These are phyloP conservation scores for Microcebus ravelobensis DNA, from an alignment of 2,113 vertebrate species.

Conservation along the genomic window DNA sequence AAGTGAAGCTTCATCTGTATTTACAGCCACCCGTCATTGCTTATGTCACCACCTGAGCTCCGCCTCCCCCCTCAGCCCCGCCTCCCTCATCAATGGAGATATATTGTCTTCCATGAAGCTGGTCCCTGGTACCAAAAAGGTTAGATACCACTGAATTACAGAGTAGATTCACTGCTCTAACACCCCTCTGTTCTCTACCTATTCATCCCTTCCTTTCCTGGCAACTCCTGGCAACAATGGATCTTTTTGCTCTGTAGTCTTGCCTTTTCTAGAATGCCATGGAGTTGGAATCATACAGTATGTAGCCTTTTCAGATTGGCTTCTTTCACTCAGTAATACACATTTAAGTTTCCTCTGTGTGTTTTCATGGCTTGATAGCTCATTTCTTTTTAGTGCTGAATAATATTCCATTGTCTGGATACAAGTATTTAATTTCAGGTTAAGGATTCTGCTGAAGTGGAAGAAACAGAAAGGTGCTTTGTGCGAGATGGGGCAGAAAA, in stretches of 20 bases:
- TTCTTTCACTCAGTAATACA: neutral
- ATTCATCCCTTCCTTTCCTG: neutral
- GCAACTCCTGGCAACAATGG: neutral
- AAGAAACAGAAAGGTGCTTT: slow-evolving; percentile 11
- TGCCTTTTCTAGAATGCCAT: neutral
- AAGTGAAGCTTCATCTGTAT: too few species aligned
- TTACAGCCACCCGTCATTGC: too few species aligned
- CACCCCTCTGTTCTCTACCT: neutral
- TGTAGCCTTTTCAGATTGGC: neutral
- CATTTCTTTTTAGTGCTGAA: neutral
- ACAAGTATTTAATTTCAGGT: slow-evolving; percentile 31
- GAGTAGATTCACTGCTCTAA: neutral
- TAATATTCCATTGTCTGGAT: neutral
- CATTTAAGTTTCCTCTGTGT: neutral
- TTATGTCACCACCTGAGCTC: too few species aligned
- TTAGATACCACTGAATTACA: too few species aligned
- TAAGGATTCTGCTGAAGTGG: slow-evolving; percentile 10
- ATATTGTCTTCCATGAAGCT: too few species aligned
- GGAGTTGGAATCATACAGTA: neutral
- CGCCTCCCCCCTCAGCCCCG: too few species aligned
- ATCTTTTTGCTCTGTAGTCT: neutral
- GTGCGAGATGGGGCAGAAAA: neutral
- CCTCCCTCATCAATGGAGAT: too few species aligned
- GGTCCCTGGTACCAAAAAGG: too few species aligned
- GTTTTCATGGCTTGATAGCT: neutral